A percentile compares a stretch with the other conserved stretches of the same genome.
phyloP scores from a whole-genome alignment of 1,140 invertebrate genomes.

The Globodera ellingtonae region DNA sequence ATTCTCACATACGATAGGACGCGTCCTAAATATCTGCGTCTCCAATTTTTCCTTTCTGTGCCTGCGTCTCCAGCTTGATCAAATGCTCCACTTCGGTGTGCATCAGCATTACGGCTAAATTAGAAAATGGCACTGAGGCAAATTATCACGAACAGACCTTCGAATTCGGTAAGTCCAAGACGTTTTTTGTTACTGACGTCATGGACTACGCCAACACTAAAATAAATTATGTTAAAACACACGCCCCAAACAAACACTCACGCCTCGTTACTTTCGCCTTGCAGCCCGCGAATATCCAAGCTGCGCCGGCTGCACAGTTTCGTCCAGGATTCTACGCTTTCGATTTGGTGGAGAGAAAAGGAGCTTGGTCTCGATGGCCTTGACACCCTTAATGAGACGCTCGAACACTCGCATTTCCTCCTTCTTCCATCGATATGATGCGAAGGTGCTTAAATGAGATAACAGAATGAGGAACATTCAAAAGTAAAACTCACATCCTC shows the following conservation, averaged over 20 bases:
- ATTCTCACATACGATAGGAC: no score
- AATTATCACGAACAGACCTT: slow-evolving; percentile 58
- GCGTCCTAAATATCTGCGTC: background rate
- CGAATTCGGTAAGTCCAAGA: no score
- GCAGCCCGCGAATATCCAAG: slow-evolving; percentile 74
- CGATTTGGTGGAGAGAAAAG: slow-evolving; percentile 74
- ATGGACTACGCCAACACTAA: no score
- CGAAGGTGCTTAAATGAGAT: slow-evolving; percentile 74
- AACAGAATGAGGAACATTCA: background rate
- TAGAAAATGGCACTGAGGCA: background rate
- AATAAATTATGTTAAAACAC: no score
- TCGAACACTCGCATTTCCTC: slow-evolving; percentile 88
- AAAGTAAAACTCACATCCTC: slow-evolving; percentile 66
- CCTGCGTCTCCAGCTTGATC: slow-evolving; percentile 80
- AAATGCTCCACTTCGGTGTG: slow-evolving; percentile 80
- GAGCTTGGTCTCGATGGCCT: slow-evolving; percentile 85
- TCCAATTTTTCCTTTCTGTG: slow-evolving; percentile 24
- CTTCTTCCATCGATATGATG: slow-evolving; percentile 94
- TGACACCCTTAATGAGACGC: slow-evolving; percentile 84
- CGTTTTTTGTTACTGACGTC: no score
- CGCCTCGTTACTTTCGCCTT: slow-evolving; percentile 67
- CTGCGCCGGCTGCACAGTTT: slow-evolving; percentile 85
- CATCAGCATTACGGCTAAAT: slow-evolving; percentile 78
- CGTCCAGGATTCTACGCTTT: no score
- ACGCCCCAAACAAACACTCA: no score